Conservation (phyloP, 1,140 invertebrate species). For the Odontomachus brunneus region DNA sequence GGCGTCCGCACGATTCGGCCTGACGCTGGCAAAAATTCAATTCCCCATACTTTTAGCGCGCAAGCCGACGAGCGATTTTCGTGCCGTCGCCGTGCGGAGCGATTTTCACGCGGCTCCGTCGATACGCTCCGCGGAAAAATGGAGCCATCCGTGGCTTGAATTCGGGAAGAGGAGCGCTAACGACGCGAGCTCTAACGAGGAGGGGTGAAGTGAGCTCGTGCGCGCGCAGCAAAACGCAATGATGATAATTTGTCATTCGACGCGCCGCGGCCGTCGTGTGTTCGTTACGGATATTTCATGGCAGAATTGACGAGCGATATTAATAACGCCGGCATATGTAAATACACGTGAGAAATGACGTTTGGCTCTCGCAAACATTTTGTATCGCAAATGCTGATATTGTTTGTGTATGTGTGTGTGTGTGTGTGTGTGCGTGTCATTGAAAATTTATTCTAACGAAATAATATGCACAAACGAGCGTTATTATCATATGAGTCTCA, state of each 20-base stretch:
- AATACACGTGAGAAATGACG: constrained; percentile 9
- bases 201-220: neutral
- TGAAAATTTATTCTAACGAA: constrained; percentile 31
- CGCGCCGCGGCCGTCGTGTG: neutral
- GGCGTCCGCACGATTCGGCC: constrained; percentile 29
- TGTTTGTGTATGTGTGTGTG: neutral
- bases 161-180: neutral
- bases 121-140: constrained; percentile 8
- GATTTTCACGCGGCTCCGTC: neutral
- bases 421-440: neutral
- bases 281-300: constrained; percentile 5
- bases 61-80: neutral
- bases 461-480: neutral
- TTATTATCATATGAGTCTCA: neutral
- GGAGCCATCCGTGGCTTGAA: neutral
- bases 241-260: constrained; percentile 13
- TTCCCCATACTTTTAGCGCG: constrained; percentile 25
- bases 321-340: constrained; percentile 20
- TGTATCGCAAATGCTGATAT: neutral
- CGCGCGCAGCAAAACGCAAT: neutral
- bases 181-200: neutral
- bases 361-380: neutral
- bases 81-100: neutral
- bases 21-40: constrained; percentile 45
- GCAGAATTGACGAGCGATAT: constrained; percentile 7